Percentiles rank a stretch among this genome's conserved stretches.
These are phyloP conservation scores for Chloebia gouldiae DNA, from an alignment of 2,113 vertebrate genomes.

Conservation along the genomic window DNA sequence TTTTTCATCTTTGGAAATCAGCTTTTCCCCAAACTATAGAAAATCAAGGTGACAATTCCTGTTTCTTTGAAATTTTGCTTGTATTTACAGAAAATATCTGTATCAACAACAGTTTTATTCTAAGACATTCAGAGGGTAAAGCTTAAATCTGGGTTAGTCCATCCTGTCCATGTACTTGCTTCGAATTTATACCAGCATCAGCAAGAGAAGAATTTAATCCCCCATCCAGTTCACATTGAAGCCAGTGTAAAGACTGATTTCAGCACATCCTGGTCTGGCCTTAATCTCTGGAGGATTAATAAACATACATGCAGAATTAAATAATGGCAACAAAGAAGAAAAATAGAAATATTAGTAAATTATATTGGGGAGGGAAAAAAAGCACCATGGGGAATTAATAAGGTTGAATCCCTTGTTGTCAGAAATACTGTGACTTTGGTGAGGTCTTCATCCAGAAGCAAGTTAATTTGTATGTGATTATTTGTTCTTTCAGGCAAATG, in stretches of 20 bases:
- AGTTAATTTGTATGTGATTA: background rate
- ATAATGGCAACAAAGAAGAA: background rate
- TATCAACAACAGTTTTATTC: background rate
- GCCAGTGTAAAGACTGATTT: background rate
- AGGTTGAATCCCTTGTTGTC: background rate
- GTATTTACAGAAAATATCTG: background rate
- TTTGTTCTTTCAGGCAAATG: background rate
- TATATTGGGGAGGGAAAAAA: fast-evolving
- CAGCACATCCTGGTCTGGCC: background rate
- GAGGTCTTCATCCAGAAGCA: background rate
- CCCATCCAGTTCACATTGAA: background rate
- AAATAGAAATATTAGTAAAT: background rate
- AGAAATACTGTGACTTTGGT: background rate
- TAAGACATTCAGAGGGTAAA: background rate
- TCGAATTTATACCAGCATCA: background rate
- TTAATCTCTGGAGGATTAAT: conserved; percentile 55
- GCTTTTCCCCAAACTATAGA: background rate
- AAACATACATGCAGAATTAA: background rate
- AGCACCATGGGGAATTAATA: background rate
- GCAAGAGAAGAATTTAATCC: background rate
- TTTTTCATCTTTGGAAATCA: background rate
- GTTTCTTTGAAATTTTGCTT: background rate
- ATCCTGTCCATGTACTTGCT: background rate
- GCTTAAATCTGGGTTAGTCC: background rate
- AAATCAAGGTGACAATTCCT: background rate